Conservation (phyloP, 2,888 invertebrate species). For the Seladonia tumulorum region DNA sequence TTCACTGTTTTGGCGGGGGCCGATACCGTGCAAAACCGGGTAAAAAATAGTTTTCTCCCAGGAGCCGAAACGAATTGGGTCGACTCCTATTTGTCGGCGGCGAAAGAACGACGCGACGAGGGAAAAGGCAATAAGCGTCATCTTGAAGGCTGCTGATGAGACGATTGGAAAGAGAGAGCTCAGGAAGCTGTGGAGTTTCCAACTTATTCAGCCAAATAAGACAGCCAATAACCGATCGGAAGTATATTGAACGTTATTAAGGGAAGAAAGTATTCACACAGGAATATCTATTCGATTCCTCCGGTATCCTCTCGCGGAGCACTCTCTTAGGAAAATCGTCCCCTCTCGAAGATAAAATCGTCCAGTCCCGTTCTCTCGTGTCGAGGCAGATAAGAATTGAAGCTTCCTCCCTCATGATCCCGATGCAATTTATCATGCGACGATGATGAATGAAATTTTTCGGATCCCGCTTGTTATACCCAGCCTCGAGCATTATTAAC, state of each 20-base stretch:
- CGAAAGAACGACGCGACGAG: not conserved
- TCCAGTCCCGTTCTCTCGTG: not conserved
- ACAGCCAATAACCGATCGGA: slow-evolving; percentile 18
- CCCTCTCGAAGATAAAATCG: not conserved
- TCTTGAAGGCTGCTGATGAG: slow-evolving; percentile 12
- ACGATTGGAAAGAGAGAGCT: not conserved
- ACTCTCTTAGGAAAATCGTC: slow-evolving; percentile 4
- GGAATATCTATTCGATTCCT: not conserved
- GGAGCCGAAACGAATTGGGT: not conserved
- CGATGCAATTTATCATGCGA: not conserved
- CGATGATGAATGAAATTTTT: not conserved
- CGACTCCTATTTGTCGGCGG: not conserved
- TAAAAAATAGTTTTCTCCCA: not conserved
- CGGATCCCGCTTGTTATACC: not conserved
- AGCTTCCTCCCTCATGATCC: not conserved
- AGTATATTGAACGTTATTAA: slow-evolving; percentile 17
- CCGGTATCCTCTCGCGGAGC: not conserved
- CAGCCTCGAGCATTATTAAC: not conserved
- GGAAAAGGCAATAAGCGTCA: slow-evolving; percentile 17
- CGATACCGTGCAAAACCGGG: not conserved
- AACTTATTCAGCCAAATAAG: slow-evolving; percentile 18
- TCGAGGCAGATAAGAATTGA: not conserved
- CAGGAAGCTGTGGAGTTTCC: not conserved
- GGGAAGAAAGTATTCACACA: slow-evolving; percentile 24
- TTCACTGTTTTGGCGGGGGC: slow-evolving; percentile 1